Percentiles rank a stretch among this genome's conserved stretches.
Conservation (phyloP, 2,888 invertebrate genomes). For the Spodoptera picta region DNA sequence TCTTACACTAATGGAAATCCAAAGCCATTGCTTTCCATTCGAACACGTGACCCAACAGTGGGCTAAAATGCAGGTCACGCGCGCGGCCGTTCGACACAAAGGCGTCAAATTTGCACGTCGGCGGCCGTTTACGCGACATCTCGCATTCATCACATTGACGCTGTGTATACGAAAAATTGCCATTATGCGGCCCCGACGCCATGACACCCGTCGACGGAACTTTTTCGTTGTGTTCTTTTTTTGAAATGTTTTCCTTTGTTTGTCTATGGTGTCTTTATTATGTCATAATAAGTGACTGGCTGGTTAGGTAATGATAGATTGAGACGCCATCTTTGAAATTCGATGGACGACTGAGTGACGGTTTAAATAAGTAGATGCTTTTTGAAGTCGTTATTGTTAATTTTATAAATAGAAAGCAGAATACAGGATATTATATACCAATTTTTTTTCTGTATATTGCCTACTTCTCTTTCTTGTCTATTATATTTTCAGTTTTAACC, state of each 20-base stretch:
- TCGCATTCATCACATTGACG: conserved; percentile 83
- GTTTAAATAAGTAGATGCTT: too few species aligned
- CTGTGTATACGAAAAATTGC: conserved; percentile 86
- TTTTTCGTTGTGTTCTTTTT: conserved; percentile 45
- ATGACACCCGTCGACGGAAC: conserved; percentile 69
- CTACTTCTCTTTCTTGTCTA: too few species aligned
- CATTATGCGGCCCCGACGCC: conserved; percentile 77
- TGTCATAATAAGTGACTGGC: background rate
- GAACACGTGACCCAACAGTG: conserved; percentile 33
- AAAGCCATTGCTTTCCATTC: conserved; percentile 20
- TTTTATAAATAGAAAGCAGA: too few species aligned
- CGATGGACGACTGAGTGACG: background rate
- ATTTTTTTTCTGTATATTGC: too few species aligned
- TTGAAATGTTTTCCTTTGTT: conserved; percentile 21
- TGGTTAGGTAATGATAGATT: too few species aligned
- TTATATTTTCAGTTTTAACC: too few species aligned
- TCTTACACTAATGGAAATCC: background rate
- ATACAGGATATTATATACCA: too few species aligned
- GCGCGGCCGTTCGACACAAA: conserved; percentile 79
- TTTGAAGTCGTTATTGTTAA: too few species aligned
- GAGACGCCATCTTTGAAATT: too few species aligned
- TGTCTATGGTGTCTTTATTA: conserved; percentile 23
- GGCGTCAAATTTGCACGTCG: conserved; percentile 88
- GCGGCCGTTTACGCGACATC: conserved; percentile 85
- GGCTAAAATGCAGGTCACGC: conserved; percentile 80